phyloP scores from a whole-genome alignment of 2,797 vertebrate species.

The Stomatorhinus walkeri region DNA sequence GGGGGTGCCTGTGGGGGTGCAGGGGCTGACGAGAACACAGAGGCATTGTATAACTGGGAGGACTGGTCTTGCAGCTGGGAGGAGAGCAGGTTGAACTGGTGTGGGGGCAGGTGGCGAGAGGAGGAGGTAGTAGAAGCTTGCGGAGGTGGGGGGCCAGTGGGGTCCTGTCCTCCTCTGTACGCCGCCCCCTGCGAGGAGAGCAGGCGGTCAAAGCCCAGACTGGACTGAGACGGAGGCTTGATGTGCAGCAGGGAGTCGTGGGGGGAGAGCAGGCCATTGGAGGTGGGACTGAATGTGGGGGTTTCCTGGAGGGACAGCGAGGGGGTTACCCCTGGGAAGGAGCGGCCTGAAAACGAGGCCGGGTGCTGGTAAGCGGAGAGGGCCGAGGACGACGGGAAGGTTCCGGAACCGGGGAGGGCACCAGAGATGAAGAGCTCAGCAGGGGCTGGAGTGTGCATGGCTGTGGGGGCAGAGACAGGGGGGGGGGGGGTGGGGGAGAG shows the following conservation, averaged over 20 bases:
- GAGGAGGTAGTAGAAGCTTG: slow-evolving; percentile 61
- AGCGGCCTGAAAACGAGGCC: slow-evolving; percentile 83
- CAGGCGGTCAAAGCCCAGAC: slow-evolving; percentile 83
- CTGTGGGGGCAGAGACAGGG: slow-evolving; percentile 46
- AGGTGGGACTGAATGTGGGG: slow-evolving; percentile 86
- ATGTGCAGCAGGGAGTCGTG: slow-evolving; percentile 88
- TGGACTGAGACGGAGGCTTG: slow-evolving; percentile 80
- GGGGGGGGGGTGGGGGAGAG: background rate
- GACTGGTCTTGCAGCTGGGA: slow-evolving; percentile 79
- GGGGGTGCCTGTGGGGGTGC: slow-evolving; percentile 65
- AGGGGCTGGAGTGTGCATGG: slow-evolving; percentile 90
- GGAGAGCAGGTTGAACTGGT: slow-evolving; percentile 84
- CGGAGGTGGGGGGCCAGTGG: slow-evolving; percentile 59
- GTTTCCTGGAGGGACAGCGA: slow-evolving; percentile 85
- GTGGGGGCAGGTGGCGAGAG: slow-evolving; percentile 76
- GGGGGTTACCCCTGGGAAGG: slow-evolving; percentile 76
- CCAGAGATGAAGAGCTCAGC: slow-evolving; percentile 93
- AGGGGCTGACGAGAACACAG: slow-evolving; percentile 76
- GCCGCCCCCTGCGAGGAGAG: slow-evolving; percentile 72
- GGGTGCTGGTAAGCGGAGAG: slow-evolving; percentile 93
- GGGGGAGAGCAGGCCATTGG: slow-evolving; percentile 86
- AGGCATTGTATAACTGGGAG: slow-evolving; percentile 80
- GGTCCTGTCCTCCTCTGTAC: slow-evolving; percentile 72
- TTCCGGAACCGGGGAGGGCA: slow-evolving; percentile 81
- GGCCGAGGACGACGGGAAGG: slow-evolving; percentile 86